Evolutionary conservation across 2,888 invertebrate species (phyloP).

Genomic region (Chymomyza fuscimana): DNA sequence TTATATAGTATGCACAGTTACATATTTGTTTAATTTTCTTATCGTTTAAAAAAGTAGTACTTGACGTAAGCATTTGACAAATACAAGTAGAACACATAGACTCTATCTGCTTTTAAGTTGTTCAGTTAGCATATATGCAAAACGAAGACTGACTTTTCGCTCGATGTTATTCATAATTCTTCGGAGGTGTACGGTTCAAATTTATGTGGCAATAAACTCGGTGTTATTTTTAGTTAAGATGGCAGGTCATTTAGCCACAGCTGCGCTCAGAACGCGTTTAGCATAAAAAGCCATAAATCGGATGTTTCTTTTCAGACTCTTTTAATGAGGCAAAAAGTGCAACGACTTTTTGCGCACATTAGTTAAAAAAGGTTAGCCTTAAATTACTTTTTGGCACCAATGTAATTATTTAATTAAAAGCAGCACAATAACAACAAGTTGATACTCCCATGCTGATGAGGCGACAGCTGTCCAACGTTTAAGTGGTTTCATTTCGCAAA

Average conservation of each 20-base stretch:
- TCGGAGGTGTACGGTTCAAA: no score
- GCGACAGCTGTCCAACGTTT: slow-evolving; percentile 18
- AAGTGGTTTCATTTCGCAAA: slow-evolving; percentile 3
- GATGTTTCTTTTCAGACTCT: background rate
- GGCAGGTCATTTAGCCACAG: slow-evolving; percentile 9
- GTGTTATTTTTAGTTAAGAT: background rate
- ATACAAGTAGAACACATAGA: no score
- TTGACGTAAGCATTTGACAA: no score
- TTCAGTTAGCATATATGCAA: no score
- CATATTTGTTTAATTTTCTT: no score
- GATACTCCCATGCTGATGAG: slow-evolving; percentile 45
- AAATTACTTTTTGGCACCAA: background rate
- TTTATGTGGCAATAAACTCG: background rate
- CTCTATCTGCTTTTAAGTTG: no score
- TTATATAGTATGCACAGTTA: no score
- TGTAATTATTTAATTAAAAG: slow-evolving; percentile 40
- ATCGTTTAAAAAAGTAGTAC: no score
- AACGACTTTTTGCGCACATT: slow-evolving; percentile 56
- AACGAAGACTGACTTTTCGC: no score
- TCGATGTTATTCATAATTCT: no score
- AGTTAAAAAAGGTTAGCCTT: slow-evolving; percentile 33
- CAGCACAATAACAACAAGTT: slow-evolving; percentile 26
- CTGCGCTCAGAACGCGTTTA: slow-evolving; percentile 46
- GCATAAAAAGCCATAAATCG: slow-evolving; percentile 5
- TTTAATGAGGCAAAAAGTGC: slow-evolving; percentile 44